Percentiles rank a stretch among this genome's conserved stretches.
These are phyloP conservation scores for Fragum whitleyi DNA, from an alignment of 2,888 invertebrate genomes.

Conservation along the genomic window DNA sequence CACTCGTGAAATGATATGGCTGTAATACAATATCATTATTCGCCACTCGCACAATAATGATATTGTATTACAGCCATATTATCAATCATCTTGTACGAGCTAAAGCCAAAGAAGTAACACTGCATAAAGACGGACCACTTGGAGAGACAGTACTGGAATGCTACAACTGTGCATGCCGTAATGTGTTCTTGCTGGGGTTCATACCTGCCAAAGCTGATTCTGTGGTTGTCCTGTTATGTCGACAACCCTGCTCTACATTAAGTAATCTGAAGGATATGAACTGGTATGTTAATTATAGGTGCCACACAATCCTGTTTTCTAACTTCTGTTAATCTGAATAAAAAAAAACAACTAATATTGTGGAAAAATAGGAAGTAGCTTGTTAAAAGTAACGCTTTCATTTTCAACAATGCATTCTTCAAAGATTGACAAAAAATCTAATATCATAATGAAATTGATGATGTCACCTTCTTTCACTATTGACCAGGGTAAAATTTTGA, in stretches of 20 bases:
- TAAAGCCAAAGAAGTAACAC: constrained; percentile 99
- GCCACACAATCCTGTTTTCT: not conserved
- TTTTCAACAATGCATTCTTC: not conserved
- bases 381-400: not conserved
- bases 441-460: too few relatives aligned
- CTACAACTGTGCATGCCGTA: constrained; percentile 98
- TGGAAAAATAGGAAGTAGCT: not conserved
- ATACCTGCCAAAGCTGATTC: constrained; percentile 99
- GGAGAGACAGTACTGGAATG: constrained; percentile 99
- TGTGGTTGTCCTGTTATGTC: constrained; percentile 97
- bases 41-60: too few relatives aligned
- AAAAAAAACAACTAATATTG: too few relatives aligned
- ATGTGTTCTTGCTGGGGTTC: constrained; percentile 99
- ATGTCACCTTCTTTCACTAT: too few relatives aligned
- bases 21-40: too few relatives aligned
- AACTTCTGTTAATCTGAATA: not conserved
- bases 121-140: constrained; percentile 98
- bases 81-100: constrained; percentile 99
- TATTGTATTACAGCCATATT: constrained; percentile 92
- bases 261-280: constrained; percentile 99
- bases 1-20: too few relatives aligned
- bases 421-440: too few relatives aligned
- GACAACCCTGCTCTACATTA: constrained; percentile 99
- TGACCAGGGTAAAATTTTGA: too few relatives aligned
- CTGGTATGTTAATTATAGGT: constrained; percentile 91